These are phyloP conservation scores for Pteromalus puparum DNA, from an alignment of 1,140 invertebrate genomes.

Conservation along the genomic window DNA sequence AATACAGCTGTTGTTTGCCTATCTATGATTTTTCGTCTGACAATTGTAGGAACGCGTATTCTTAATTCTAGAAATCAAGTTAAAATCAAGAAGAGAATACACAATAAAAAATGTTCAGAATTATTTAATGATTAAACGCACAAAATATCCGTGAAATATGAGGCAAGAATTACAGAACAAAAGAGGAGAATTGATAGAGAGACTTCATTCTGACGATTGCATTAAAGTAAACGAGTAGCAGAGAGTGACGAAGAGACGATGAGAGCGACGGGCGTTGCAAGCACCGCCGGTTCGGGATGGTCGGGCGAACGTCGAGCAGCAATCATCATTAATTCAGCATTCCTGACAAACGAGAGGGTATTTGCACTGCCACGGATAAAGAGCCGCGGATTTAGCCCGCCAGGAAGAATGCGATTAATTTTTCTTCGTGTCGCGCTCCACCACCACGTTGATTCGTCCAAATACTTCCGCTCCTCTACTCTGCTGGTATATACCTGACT, in stretches of 20 bases:
- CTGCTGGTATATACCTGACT: slow-evolving; percentile 31
- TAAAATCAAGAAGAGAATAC: no score
- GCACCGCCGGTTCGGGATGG: no score
- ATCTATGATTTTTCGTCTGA: no score
- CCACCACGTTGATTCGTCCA: slow-evolving; percentile 59
- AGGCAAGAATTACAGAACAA: not conserved
- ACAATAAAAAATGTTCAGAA: no score
- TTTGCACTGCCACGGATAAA: slow-evolving; percentile 69
- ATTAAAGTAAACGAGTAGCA: slow-evolving; percentile 67
- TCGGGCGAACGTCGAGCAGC: slow-evolving; percentile 52
- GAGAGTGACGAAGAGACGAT: slow-evolving; percentile 41
- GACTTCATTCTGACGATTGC: slow-evolving; percentile 59
- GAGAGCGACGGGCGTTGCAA: not conserved
- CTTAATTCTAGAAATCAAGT: no score
- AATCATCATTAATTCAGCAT: slow-evolving; percentile 73
- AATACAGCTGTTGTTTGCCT: no score
- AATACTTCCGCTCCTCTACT: slow-evolving; percentile 44
- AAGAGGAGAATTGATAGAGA: not conserved
- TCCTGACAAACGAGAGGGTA: slow-evolving; percentile 70
- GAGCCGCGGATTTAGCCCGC: slow-evolving; percentile 65
- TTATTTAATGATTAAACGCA: not conserved
- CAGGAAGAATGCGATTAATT: slow-evolving; percentile 71
- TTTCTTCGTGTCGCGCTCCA: slow-evolving; percentile 64
- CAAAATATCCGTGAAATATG: not conserved
- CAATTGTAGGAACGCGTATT: no score